Evolutionary conservation across 2,888 invertebrate species (phyloP).

Genomic region (Cephus pygmeus): DNA sequence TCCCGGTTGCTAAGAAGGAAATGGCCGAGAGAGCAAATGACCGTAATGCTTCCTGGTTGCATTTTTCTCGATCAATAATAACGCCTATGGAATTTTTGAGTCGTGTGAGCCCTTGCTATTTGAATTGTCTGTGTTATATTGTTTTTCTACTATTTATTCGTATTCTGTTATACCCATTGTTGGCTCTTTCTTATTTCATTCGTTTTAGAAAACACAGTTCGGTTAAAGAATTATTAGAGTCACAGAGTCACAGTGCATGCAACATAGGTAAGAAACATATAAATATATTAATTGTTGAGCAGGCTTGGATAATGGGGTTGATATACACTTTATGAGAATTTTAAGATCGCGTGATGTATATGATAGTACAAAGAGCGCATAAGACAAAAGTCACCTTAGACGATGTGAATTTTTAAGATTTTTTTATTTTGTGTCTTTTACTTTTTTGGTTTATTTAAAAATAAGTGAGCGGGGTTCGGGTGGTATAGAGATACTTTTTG

Average conservation of each 20-base stretch:
- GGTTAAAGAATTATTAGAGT: background rate
- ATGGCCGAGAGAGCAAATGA: background rate
- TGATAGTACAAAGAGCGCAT: background rate
- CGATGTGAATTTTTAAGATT: slow-evolving; percentile 35
- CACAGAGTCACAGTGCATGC: background rate
- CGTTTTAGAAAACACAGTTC: background rate
- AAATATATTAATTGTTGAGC: background rate
- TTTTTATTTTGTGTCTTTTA: slow-evolving; percentile 39
- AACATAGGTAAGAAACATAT: background rate
- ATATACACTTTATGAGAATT: background rate
- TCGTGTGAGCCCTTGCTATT: background rate
- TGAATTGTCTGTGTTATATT: background rate
- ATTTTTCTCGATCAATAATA: background rate
- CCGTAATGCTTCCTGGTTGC: background rate
- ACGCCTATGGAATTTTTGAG: background rate
- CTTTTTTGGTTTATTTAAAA: slow-evolving; percentile 30
- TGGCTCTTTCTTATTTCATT: background rate
- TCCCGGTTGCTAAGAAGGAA: background rate
- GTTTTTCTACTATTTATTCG: background rate
- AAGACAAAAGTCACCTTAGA: background rate
- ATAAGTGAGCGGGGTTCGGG: slow-evolving; percentile 27
- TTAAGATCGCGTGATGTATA: background rate
- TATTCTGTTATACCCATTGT: background rate
- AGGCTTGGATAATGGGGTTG: background rate
- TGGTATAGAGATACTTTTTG: slow-evolving; percentile 6